Evolutionary conservation across 2,113 vertebrate genomes (phyloP).

Genomic region (Hyla sarda): DNA sequence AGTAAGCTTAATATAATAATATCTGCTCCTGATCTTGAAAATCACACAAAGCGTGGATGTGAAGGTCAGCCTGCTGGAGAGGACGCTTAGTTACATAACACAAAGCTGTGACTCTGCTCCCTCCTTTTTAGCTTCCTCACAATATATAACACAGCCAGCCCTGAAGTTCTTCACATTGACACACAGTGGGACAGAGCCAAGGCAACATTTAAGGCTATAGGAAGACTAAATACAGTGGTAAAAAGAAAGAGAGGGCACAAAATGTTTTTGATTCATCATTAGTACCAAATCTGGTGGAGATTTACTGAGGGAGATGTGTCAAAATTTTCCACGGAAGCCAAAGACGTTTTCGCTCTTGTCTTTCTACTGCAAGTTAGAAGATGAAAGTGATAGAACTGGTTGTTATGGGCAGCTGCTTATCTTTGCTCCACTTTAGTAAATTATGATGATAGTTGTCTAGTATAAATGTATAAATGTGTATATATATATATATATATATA

Average conservation of each 20-base stretch:
- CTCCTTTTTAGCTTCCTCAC: constrained; percentile 22
- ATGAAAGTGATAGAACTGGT: too few relatives aligned
- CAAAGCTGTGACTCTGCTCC: constrained; percentile 13
- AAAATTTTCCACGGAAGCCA: neutral
- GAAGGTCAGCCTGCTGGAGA: constrained; percentile 45
- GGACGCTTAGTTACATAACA: constrained; percentile 41
- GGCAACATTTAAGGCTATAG: neutral
- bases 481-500: too few relatives aligned
- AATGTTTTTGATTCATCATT: neutral
- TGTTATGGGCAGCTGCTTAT: too few relatives aligned
- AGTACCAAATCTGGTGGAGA: neutral
- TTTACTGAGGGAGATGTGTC: neutral
- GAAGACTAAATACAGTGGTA: neutral
- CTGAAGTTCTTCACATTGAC: constrained; percentile 34
- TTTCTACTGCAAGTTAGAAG: too few relatives aligned
- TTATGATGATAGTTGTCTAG: too few relatives aligned
- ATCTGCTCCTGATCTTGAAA: constrained; percentile 11
- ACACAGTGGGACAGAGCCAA: constrained; percentile 10
- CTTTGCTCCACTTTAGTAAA: too few relatives aligned
- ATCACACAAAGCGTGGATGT: constrained; percentile 3
- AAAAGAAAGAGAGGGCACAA: neutral
- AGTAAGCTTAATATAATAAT: neutral
- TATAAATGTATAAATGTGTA: too few relatives aligned
- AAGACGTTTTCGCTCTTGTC: neutral
- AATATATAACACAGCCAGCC: constrained; percentile 26